These are phyloP conservation scores for Aethina tumida DNA, from an alignment of 1,140 invertebrate genomes.

Conservation along the genomic window DNA sequence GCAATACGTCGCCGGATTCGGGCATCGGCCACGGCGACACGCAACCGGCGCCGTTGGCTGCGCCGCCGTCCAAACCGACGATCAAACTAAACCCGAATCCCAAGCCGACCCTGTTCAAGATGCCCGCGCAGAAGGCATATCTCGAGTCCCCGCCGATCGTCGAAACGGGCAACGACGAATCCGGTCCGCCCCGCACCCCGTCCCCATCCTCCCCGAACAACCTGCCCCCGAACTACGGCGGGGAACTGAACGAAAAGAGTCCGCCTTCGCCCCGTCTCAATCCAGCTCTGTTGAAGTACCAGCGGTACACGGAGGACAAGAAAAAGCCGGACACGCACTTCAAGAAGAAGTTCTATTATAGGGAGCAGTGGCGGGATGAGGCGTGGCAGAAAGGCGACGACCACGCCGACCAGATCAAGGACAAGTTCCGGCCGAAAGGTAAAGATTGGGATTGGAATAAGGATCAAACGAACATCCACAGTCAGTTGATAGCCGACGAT, in stretches of 20 bases:
- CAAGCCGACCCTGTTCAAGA: conserved; percentile 36
- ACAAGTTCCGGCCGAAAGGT: conserved; percentile 54
- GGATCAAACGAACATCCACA: conserved; percentile 14
- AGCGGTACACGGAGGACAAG: conserved; percentile 44
- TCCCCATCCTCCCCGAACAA: conserved; percentile 48
- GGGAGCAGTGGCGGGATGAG: conserved; percentile 48
- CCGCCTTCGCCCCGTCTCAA: conserved; percentile 25
- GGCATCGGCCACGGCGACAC: conserved; percentile 56
- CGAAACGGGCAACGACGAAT: conserved; percentile 37
- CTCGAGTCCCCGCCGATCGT: conserved; percentile 41
- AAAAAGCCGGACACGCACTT: conserved; percentile 51
- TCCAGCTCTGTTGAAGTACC: conserved; percentile 49
- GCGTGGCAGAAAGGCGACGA: conserved; percentile 28
- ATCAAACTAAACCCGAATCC: conserved; percentile 29
- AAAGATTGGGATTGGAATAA: conserved; percentile 65
- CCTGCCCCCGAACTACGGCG: conserved; percentile 33
- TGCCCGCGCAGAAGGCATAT: conserved; percentile 31
- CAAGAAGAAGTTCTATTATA: conserved; percentile 71
- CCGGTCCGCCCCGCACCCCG: conserved; percentile 54
- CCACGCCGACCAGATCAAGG: conserved; percentile 23
- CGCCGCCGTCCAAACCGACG: conserved; percentile 37
- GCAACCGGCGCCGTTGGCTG: conserved; percentile 43
- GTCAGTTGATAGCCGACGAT: conserved; percentile 11
- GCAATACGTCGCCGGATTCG: conserved; percentile 67
- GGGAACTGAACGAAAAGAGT: conserved; percentile 24